Evolutionary conservation across 2,113 vertebrate genomes (phyloP).

Genomic region (Tychaedon coryphoeus): DNA sequence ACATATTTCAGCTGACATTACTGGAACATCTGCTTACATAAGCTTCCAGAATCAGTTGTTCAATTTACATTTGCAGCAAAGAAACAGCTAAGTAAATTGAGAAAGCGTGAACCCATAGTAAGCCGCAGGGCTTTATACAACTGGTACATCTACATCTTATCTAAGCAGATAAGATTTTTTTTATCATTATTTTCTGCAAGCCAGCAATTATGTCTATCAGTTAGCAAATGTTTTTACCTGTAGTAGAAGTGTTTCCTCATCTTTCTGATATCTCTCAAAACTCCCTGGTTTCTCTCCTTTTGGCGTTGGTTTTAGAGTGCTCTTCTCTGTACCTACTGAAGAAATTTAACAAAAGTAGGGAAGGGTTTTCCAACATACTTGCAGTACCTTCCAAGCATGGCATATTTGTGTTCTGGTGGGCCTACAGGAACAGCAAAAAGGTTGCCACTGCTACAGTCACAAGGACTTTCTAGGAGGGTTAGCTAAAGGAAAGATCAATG

Average conservation of each 20-base stretch:
- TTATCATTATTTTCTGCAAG: neutral
- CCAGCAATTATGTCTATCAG: neutral
- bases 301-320: slow-evolving; percentile 28
- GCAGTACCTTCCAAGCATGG: neutral
- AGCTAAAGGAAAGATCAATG: neutral
- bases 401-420: neutral
- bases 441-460: neutral
- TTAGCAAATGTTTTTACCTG: slow-evolving; percentile 76
- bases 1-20: neutral
- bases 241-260: slow-evolving; percentile 82
- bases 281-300: slow-evolving; percentile 52
- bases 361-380: neutral
- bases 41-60: neutral
- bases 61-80: neutral
- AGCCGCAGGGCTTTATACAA: neutral
- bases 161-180: neutral
- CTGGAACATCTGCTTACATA: neutral
- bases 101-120: neutral
- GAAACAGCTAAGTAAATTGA: neutral
- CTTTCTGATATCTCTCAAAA: slow-evolving; percentile 74
- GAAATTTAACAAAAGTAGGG: neutral
- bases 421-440: neutral
- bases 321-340: slow-evolving; percentile 45
- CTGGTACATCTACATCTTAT: neutral
- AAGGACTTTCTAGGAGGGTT: neutral